These are phyloP conservation scores for Seira ritae DNA, from an alignment of 2,888 invertebrate genomes.

Conservation along the genomic window DNA sequence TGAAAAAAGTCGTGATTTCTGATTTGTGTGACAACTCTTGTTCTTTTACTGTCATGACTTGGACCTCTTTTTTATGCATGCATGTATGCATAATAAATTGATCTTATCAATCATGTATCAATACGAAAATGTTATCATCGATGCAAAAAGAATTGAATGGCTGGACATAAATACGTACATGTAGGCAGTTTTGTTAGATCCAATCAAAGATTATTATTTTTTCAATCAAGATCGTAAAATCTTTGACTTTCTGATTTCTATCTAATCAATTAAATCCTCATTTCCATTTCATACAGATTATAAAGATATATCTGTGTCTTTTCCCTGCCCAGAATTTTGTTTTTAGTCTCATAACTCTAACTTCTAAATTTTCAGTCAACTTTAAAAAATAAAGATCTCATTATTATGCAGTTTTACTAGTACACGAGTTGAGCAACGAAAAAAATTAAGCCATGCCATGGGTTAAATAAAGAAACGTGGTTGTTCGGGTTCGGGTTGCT, in stretches of 20 bases:
- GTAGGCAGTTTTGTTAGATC: no score
- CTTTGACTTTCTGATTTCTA: neutral
- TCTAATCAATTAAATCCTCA: conserved; percentile 4
- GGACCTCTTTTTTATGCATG: neutral
- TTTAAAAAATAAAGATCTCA: neutral
- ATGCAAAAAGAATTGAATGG: no score
- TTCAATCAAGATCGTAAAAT: neutral
- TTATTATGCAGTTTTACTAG: neutral
- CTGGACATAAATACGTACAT: no score
- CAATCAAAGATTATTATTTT: no score
- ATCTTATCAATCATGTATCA: no score
- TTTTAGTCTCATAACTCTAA: no score
- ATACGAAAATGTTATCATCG: no score
- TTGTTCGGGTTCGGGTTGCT: neutral
- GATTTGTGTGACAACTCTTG: neutral
- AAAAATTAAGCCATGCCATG: conserved; percentile 11
- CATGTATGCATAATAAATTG: neutral
- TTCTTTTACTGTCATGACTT: neutral
- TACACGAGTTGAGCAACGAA: neutral
- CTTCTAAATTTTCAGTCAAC: no score
- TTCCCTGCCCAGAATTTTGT: no score
- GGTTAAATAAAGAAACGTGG: conserved; percentile 12
- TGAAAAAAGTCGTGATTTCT: conserved; percentile 8
- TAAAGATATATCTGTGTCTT: no score
- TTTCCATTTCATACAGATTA: neutral